phyloP scores from a whole-genome alignment of 37 sponge, comb jelly and placozoan genomes.

The Mnemiopsis leidyi region DNA sequence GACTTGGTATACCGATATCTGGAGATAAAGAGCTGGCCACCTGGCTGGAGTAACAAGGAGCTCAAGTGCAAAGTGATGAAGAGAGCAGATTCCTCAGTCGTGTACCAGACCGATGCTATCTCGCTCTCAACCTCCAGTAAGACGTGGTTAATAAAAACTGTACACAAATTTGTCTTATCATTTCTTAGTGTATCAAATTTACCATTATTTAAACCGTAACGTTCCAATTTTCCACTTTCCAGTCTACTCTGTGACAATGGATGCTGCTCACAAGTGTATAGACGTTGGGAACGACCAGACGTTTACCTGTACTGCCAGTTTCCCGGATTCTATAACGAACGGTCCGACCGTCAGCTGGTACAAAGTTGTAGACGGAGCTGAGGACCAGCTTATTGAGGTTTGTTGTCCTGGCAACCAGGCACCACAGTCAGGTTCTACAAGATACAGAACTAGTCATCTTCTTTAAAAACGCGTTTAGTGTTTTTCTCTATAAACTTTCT shows the following conservation, averaged over 20 bases:
- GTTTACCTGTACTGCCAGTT: neutral
- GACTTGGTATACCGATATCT: neutral
- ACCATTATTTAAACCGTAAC: no score
- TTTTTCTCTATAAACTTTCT: no score
- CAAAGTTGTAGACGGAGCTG: neutral
- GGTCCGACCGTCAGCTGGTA: neutral
- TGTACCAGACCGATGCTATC: neutral
- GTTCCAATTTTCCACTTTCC: no score
- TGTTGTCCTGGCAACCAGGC: no score
- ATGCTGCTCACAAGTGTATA: neutral
- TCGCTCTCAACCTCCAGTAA: neutral
- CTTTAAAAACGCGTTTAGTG: no score
- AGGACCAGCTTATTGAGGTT: neutral
- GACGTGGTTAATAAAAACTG: no score
- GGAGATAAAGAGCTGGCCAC: neutral
- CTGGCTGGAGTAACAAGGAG: neutral
- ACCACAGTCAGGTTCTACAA: no score
- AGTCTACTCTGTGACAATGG: neutral
- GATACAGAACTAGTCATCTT: no score
- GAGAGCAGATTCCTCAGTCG: neutral
- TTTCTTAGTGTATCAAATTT: no score
- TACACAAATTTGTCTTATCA: no score
- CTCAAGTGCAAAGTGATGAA: neutral
- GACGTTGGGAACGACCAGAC: neutral
- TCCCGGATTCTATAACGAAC: neutral